Conservation (phyloP, 2,888 invertebrate species). For the Tachina grossa region DNA sequence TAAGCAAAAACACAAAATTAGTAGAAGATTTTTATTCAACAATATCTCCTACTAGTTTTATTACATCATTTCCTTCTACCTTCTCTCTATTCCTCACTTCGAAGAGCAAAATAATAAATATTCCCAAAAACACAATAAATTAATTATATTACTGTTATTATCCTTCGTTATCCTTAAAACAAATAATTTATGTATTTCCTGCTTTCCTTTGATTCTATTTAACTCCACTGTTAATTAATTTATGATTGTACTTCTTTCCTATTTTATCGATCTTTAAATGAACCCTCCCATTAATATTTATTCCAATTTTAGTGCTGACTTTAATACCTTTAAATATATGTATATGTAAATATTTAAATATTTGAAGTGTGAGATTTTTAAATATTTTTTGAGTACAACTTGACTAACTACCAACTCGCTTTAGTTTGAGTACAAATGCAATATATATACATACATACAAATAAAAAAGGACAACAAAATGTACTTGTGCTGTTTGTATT, state of each 20-base stretch:
- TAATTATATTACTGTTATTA: background rate
- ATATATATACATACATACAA: background rate
- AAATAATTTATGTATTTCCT: background rate
- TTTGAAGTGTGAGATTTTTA: background rate
- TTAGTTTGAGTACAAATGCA: constrained; percentile 65
- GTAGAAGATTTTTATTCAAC: constrained; percentile 5
- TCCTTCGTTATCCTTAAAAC: background rate
- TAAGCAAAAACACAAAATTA: constrained; percentile 74
- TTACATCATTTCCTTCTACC: background rate
- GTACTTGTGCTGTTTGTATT: no score
- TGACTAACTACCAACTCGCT: constrained; percentile 81
- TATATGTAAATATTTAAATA: background rate
- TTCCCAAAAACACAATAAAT: background rate
- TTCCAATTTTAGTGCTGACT: background rate
- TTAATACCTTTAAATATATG: background rate
- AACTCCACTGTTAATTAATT: background rate
- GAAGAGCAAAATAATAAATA: background rate
- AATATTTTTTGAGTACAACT: constrained; percentile 62
- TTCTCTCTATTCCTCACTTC: background rate
- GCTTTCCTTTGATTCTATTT: background rate
- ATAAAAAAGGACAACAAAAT: no score
- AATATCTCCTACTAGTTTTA: constrained; percentile 6
- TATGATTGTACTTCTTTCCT: background rate
- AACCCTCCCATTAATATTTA: background rate
- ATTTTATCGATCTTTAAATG: constrained; percentile 13